These are phyloP conservation scores for Athalia cordata DNA, from an alignment of 2,888 invertebrate species.

Conservation along the genomic window DNA sequence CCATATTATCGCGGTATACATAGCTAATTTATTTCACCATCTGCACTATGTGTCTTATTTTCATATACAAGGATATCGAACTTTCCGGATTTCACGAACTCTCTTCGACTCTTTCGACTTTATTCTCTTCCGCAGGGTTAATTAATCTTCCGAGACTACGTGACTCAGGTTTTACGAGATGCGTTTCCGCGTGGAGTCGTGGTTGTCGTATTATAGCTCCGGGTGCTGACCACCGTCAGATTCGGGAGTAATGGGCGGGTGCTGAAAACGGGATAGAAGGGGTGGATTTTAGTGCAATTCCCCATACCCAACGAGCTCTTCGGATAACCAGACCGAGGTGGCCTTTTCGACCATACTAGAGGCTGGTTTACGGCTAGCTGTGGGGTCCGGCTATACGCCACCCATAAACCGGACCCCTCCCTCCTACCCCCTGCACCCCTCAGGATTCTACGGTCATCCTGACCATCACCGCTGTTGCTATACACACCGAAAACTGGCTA, in stretches of 20 bases:
- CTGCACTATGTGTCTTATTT: background rate
- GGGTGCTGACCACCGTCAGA: slow-evolving; percentile 28
- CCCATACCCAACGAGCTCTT: background rate
- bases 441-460: no score
- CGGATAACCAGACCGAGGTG: slow-evolving; percentile 19
- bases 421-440: background rate
- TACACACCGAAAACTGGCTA: background rate
- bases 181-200: slow-evolving; percentile 16
- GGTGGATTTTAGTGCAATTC: slow-evolving; percentile 40
- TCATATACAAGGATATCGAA: no score
- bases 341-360: slow-evolving; percentile 32
- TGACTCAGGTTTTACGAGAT: slow-evolving; percentile 33
- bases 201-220: background rate
- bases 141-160: background rate
- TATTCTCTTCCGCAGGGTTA: background rate
- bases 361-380: slow-evolving; percentile 35
- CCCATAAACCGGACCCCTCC: slow-evolving; percentile 33
- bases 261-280: slow-evolving; percentile 2
- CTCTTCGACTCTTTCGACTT: background rate
- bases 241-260: background rate
- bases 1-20: background rate
- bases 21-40: background rate
- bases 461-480: background rate
- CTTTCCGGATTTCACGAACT: background rate
- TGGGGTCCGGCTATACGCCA: slow-evolving; percentile 10